phyloP scores from a whole-genome alignment of 2,113 vertebrate genomes.

The Campylomormyrus numenius region DNA sequence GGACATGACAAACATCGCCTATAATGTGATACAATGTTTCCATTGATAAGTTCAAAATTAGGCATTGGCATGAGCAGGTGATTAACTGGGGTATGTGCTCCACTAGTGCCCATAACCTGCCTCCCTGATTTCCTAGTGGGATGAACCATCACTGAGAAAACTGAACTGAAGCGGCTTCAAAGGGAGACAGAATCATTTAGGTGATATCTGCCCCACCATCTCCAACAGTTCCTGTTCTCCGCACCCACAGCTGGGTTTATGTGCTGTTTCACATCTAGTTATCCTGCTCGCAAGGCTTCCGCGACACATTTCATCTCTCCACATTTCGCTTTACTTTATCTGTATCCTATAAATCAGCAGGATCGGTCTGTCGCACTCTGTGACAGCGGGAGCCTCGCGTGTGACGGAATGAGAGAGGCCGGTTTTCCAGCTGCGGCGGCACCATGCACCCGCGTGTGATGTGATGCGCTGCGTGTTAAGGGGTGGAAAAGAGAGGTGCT shows the following conservation, averaged over 20 bases:
- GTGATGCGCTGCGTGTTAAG: neutral
- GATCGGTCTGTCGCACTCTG: neutral
- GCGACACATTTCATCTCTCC: neutral
- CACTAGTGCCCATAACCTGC: neutral
- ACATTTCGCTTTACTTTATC: neutral
- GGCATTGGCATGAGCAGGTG: neutral
- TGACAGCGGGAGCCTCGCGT: neutral
- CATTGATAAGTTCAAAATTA: neutral
- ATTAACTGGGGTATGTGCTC: neutral
- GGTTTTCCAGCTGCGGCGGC: neutral
- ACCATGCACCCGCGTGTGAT: neutral
- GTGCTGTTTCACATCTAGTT: neutral
- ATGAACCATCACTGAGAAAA: neutral
- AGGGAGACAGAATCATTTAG: neutral
- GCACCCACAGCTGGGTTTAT: neutral
- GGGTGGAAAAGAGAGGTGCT: neutral
- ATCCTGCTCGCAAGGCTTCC: neutral
- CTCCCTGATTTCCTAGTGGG: neutral
- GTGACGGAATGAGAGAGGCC: neutral
- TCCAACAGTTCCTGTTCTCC: slow-evolving; percentile 4
- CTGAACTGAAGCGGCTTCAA: neutral
- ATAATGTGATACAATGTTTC: neutral
- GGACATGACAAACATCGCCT: neutral
- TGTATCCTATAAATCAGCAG: neutral
- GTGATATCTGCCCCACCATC: neutral